Evolutionary conservation across 2,888 invertebrate species (phyloP).

Genomic region (Plebejus anna): DNA sequence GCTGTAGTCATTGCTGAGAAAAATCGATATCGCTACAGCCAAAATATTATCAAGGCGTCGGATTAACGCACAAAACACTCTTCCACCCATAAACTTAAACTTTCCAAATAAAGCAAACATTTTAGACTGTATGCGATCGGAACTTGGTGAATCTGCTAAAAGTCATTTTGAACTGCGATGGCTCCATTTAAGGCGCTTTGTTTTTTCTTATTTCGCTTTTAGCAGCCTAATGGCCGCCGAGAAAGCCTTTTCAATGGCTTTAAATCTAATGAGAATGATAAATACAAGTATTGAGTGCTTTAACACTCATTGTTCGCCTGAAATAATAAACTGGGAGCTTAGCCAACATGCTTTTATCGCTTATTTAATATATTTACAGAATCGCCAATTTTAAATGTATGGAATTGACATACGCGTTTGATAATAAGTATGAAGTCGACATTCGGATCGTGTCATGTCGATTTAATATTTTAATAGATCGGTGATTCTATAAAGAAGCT

Average conservation of each 20-base stretch:
- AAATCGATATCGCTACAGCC: no score
- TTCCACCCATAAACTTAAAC: not conserved
- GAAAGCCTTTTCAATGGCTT: conserved; percentile 33
- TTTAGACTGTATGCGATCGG: conserved; percentile 14
- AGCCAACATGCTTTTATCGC: no score
- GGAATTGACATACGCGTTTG: no score
- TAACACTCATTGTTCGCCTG: not conserved
- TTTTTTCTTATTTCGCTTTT: conserved; percentile 35
- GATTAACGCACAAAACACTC: not conserved
- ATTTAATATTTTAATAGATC: no score
- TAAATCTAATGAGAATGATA: conserved; percentile 32
- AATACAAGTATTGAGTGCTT: conserved; percentile 24
- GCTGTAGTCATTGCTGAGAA: no score
- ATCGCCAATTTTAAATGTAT: no score
- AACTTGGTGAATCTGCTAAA: conserved; percentile 24
- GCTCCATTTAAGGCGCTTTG: conserved; percentile 31
- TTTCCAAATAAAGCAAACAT: conserved; percentile 28
- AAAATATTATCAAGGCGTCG: no score
- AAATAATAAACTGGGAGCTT: not conserved
- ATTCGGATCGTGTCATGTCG: no score
- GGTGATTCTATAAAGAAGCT: no score
- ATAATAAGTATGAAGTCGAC: no score
- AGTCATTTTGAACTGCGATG: conserved; percentile 30
- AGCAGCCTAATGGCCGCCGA: conserved; percentile 34
- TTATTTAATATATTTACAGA: no score